Evolutionary conservation across 2,888 invertebrate genomes (phyloP), one percentile per base, ranked within the genome.

Genomic region (Eilema sororculum): DNA sequence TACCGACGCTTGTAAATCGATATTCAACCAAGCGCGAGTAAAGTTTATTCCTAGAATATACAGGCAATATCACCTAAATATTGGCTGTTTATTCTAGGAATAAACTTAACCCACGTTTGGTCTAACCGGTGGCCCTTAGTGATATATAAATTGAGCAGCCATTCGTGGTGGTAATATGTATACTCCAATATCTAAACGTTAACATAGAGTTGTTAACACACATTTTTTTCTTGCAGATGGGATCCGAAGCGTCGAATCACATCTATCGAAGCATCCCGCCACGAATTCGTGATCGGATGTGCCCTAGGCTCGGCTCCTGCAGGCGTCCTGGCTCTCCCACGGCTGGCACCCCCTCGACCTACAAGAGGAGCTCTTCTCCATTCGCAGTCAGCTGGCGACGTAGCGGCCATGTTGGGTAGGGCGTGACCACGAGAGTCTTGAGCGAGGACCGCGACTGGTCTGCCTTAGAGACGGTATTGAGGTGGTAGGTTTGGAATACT

Each of bases 201-300:
- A 46, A 46, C 20, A 46, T 20, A 6, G 20, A 46, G 46, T 20
- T 46, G 20, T 13, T 46, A 20, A 46, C 20, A 46, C 20, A 58
- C 3, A 28, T 8, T 30, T 28, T 24, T 22, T 63, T 28, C 3
- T 78, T 81, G 6, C 93, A 98, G 98, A 91, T 99, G 99, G 99
- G 98, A 99, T 93, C 98, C 99, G 24, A 97, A 97, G 87, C 97
- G 98, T 76, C 97, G 99, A 77, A 97, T 99, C 97, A 98, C 98
- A 5, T 98, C 99, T 0, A 98, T 98, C 69, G 98, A 99, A 89
- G 99, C 99, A 3, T 96, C 98, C 28, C 97, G 97, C 68, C 99
- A 99, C 93, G 98, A 98, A 86, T 99, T 98, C 84, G 96, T 96
- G 78, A 96, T 96, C 10, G 96, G 96, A 6, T 93, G 93, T 67